Evolutionary conservation across 2,797 vertebrate genomes (phyloP), one percentile per base, ranked within the genome.

Genomic region (Ciconia nigra): DNA sequence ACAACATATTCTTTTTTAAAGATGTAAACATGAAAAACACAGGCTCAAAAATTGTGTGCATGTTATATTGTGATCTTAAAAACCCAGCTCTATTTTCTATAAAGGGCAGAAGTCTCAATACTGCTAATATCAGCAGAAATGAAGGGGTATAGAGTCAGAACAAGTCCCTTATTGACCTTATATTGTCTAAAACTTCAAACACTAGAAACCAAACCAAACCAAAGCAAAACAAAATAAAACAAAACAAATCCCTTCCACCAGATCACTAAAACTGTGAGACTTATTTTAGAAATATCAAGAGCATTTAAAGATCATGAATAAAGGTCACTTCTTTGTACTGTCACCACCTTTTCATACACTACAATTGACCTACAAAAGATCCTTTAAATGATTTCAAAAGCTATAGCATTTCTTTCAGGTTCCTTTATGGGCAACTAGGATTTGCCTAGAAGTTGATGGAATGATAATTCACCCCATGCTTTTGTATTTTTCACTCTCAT

Each of bases 301-400:
- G 19, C 61, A 82, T 96, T 96, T 95, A 95, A 97, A 97, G 92
- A 96, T 93, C 93, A 83, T 81, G 74, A 95, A 86, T 91, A 97
- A 96, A 96, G 84, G 92, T 94, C 90, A 92, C 46, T 90, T 67
- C 88, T 96, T 90, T 91, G 49, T 89, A 94, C 78, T 77, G 65
- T 67, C 77, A 80, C 52, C 92, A 91, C 92, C 79, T 95, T 71
- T 90, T 91, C 71, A 87, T 88, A 83, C 35, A 82, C 90, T 87
- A 69, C 59, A 72, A 61, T 18, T 96, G 92, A 94, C 88, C 92
- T 95, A 96, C 46, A 85, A 95, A 93, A 95, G 85, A 96, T 89
- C 39, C 63, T 97, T 96, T 81, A 93, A 90, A 95, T 42, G 78
- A 13, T 92, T 89, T 89, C 87, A 93, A 96, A 98, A 92, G 46